Base-by-base conservation (phyloP, 2,797 vertebrate species). In the Rhinophrynus dorsalis region DNA sequence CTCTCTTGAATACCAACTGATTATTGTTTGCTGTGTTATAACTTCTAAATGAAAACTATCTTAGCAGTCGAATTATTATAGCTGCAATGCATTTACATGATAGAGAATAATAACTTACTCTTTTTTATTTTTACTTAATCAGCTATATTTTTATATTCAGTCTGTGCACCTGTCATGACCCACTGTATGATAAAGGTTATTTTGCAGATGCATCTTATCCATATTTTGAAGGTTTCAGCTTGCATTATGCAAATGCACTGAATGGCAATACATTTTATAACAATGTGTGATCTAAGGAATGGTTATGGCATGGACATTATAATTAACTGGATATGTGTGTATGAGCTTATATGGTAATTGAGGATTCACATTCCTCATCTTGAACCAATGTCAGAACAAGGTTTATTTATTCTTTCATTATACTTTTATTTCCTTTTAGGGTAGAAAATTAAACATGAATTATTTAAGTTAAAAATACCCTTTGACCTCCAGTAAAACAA, bases 381-480 rank as follows among this genome's bases (percentile, higher is more conserved):
- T 60, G 21, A 45, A 54, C 55, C 62, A 73, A 73, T 73, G 69
- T 73, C 69, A 73, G 26, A 2, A 9, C 61, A 72, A 73, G 62
- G 55, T 60, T 57, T 65, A 65, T 65, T 40, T 63, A 51, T 59
- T 55, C 45, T 58, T 57, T 64, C 20, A 58, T 59, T 64, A 65
- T 21, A 59, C 26, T 40, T 40, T 17, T 23, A 38, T 71, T 70
- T 70, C 20, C 17, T 15, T 57, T 72, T 37, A 57, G 40, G 23
- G 20, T 9, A 5, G 8, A 13, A 63, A 62, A 47, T 5, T 2
- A 56, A 56, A 29, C 32, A 23, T 58, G 35, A 47, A 62, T 55
- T 2, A 38, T 64, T 56, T 64, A 33, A 57, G 23, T 30, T 40
- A 68, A 51, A 47, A 68, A 21, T 33, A 24, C 3, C 35, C 26